Evolutionary conservation across 2,888 invertebrate species (phyloP), one percentile per base, ranked within the genome.

Genomic region (Bellardia bayeri): DNA sequence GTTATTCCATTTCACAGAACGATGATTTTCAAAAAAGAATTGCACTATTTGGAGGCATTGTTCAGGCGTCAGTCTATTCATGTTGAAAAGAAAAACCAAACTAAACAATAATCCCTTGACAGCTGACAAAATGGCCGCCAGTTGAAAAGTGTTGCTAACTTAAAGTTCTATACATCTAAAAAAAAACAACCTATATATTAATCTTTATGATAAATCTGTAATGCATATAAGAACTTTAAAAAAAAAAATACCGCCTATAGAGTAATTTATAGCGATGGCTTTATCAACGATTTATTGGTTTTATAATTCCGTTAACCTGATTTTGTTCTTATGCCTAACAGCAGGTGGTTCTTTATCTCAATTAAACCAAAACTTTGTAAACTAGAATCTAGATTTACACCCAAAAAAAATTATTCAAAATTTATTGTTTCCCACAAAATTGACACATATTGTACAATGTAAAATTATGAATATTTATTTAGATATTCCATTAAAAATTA

Each of bases 391-490:
- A 13, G 11, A 3, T 56, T 8, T 7, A 23, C 6, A 14, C 13
- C 13, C 1, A 45, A 42, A 45, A 45, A 45, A 6, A 11, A 45
- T 37, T 37, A 45, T 9, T 11, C 45, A n/a, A 51, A 51, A n/a
- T 0, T n/a, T 14, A n/a, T 54, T 6, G 6, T 37, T 51, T 23
- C 42, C 3, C 30, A 8, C 13, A 23, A 63, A 75, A 45, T 49
- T 49, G 9, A 33, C 40, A 49, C 16, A 2, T 75, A 5, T 51
- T 45, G 2, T 45, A 13, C 42, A 42, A 5, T 9, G 2, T 6
- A 5, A 33, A 37, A 16, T 40, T 37, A 78, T 68, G 13, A 42
- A 66, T 42, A 80, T 72, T 66, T 66, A 45, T 40, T 40, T 11
- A 56, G 6, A 56, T 11, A 64, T 69, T 23, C 11, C 11, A 56